A percentile compares a stretch with the other conserved stretches of the same genome.
Conservation (phyloP, 2,797 vertebrate genomes). For the Glossophaga mutica region DNA sequence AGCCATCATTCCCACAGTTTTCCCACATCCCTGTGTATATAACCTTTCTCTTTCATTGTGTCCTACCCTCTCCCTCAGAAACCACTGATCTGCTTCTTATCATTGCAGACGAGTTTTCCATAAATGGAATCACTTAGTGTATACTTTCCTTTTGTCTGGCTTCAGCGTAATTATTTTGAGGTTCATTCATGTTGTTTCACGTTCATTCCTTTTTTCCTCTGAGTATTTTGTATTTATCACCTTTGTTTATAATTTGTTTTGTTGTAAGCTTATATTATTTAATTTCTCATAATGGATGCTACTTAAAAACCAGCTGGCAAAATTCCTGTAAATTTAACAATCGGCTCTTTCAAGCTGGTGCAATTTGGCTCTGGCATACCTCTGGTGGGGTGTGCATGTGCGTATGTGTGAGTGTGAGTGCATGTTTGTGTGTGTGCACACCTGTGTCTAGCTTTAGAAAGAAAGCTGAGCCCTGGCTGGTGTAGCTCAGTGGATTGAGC, state of each 20-base stretch:
- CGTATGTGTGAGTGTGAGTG: background rate
- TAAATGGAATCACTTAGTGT: background rate
- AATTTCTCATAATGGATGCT: slow-evolving; percentile 25
- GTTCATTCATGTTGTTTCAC: background rate
- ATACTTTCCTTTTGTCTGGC: background rate
- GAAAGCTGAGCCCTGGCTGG: too few species aligned
- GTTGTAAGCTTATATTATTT: slow-evolving; percentile 4
- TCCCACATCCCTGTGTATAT: background rate
- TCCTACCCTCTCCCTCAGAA: background rate
- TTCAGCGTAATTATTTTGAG: background rate
- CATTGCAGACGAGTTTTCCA: background rate
- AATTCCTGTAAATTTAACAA: slow-evolving; percentile 7
- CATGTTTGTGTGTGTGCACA: background rate
- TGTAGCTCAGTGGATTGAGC: too few species aligned
- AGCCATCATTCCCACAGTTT: background rate
- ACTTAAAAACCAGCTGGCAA: background rate
- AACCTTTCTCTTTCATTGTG: background rate
- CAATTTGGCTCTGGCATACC: background rate
- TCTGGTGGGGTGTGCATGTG: background rate
- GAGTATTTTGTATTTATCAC: background rate
- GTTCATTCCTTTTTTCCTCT: background rate
- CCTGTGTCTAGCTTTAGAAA: background rate
- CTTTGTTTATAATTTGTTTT: slow-evolving; percentile 18
- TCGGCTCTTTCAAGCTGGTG: background rate
- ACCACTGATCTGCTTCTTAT: background rate